Base-by-base conservation (phyloP, 2,113 vertebrate genomes). In the Tachysurus fulvidraco region DNA sequence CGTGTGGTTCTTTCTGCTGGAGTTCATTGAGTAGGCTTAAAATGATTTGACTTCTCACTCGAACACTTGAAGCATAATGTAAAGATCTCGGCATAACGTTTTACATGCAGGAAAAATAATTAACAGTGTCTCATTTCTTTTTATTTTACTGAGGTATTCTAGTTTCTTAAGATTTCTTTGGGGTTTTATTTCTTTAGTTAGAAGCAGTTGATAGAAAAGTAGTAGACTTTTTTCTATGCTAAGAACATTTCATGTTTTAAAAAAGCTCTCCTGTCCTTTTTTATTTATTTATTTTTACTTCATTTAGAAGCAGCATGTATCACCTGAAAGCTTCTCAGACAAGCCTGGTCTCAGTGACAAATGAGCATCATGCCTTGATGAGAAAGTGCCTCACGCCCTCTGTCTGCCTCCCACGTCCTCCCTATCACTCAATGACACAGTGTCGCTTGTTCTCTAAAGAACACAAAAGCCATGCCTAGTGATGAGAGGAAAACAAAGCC, bases 371-470 rank as follows among this genome's bases (percentile, higher is more conserved):
- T 77, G 59, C 57, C 25, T 85, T 78, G 84, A 85, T 50, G 84
- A 85, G 46, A 78, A 41, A 50, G 41, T 52, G 71, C 46, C 28
- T 62, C 10, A 19, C 5, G 59, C 60, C 59, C 57, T 65, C 84
- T 85, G 84, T 85, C 84, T 78, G 41, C 74, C 71, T 85, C 84
- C 84, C 74, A 85, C 84, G 10, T 78, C n/a, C 46, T 78, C 74
- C 41, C 74, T 30, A 85, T 85, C 84, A 85, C 84, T 85, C 84
- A 85, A 36, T 54, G 59, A 25, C 67, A 17, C 85, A 0, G 83
- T 88, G 88, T 93, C 91, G 91, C 93, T 93, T 93, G 86, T 83
- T 30, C 93, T 93, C 93, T 92, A 92, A 93, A 92, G 92, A 57
- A 46, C 89, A 92, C 87, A 91, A 85, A 50, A 89, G 59, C 62